Percentiles rank a stretch among this genome's conserved stretches.
These are phyloP conservation scores for Hystrix brachyura DNA, from an alignment of 2,113 vertebrate species.

Conservation along the genomic window DNA sequence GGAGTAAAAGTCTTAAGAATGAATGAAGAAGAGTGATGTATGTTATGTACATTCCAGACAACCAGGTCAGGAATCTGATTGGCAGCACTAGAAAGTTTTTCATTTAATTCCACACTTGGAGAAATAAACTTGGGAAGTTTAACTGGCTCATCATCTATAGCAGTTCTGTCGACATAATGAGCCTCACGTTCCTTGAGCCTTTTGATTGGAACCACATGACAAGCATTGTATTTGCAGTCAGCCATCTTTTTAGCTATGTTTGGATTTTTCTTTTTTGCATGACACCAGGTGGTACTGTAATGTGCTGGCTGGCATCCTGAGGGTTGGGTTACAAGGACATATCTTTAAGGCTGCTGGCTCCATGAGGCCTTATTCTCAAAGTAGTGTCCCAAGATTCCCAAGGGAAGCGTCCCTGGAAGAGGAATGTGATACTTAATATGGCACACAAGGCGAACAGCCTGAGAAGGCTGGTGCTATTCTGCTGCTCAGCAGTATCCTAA, in stretches of 20 bases:
- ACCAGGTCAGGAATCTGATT: constrained; percentile 56
- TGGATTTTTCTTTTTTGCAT: constrained; percentile 91
- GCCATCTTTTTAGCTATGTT: constrained; percentile 86
- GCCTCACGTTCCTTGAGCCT: constrained; percentile 86
- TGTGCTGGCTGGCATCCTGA: constrained; percentile 87
- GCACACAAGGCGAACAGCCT: too few species aligned
- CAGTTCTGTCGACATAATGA: constrained; percentile 84
- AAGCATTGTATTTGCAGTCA: constrained; percentile 92
- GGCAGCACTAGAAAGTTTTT: constrained; percentile 25
- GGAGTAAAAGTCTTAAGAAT: constrained; percentile 69
- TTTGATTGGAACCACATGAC: constrained; percentile 88
- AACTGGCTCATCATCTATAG: constrained; percentile 35
- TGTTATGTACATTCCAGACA: constrained; percentile 36
- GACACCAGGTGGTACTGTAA: constrained; percentile 92
- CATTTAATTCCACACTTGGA: constrained; percentile 49
- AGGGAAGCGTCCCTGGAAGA: too few species aligned
- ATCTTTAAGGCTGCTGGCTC: constrained; percentile 88
- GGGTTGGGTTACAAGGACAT: constrained; percentile 91
- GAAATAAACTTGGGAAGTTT: constrained; percentile 56
- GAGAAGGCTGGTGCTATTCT: too few species aligned
- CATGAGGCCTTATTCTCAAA: constrained; percentile 47
- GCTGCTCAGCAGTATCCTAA: not conserved
- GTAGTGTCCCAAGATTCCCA: too few species aligned
- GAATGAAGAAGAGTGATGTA: constrained; percentile 54
- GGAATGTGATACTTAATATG: too few species aligned